Conservation (phyloP, 1,140 invertebrate species). For the Elysia chlorotica region DNA sequence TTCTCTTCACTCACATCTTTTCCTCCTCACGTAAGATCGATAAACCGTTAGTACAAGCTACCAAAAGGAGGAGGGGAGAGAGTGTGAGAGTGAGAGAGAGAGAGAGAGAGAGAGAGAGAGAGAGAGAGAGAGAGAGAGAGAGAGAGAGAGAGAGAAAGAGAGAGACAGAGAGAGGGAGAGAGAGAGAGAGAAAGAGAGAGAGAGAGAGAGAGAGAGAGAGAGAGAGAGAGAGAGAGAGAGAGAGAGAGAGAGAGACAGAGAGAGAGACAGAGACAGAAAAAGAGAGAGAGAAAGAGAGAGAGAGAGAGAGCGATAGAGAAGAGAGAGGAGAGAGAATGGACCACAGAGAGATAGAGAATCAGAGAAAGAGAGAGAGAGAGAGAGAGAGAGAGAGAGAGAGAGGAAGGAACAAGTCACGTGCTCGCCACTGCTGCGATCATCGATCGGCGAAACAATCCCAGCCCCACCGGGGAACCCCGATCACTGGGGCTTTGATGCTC, state of each 20-base stretch:
- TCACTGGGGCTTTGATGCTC: too few relatives aligned
- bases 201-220: not conserved
- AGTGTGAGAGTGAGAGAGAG: too few relatives aligned
- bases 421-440: too few relatives aligned
- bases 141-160: not conserved
- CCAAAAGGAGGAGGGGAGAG: too few relatives aligned
- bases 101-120: not conserved
- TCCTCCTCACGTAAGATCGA: too few relatives aligned
- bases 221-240: not conserved
- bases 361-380: not conserved
- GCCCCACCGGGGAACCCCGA: too few relatives aligned
- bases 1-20: too few relatives aligned
- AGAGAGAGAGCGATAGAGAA: not conserved
- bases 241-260: not conserved
- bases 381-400: not conserved
- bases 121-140: not conserved
- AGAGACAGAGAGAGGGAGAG: not conserved
- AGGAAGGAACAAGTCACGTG: too few relatives aligned
- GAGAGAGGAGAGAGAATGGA: not conserved
- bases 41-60: too few relatives aligned
- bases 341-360: not conserved
- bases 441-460: too few relatives aligned
- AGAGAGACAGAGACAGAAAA: not conserved
- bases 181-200: not conserved
- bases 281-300: not conserved